Evolutionary conservation across 2,113 vertebrate genomes (phyloP).

Genomic region (Chloebia gouldiae): DNA sequence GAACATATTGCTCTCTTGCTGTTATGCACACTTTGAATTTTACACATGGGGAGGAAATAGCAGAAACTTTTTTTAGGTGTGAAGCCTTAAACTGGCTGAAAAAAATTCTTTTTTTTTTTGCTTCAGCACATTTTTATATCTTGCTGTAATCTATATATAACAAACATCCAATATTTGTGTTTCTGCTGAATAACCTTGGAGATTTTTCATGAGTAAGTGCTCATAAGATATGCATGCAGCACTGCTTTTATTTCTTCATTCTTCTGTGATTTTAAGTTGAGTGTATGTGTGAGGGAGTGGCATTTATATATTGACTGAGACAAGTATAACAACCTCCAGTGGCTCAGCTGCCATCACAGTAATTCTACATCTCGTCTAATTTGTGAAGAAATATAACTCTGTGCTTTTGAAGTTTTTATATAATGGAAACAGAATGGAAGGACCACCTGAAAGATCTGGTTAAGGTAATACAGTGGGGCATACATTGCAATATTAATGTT

Average conservation of each 20-base stretch:
- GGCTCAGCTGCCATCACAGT: conserved; percentile 38
- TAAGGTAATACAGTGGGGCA: background rate
- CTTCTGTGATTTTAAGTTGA: background rate
- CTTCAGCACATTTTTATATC: background rate
- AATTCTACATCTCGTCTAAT: conserved; percentile 62
- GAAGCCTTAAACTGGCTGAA: background rate
- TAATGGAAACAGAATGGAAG: conserved; percentile 20
- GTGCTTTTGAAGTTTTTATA: conserved; percentile 47
- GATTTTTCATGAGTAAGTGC: background rate
- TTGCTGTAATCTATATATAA: background rate
- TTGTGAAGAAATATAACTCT: conserved; percentile 52
- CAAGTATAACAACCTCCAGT: conserved; percentile 35
- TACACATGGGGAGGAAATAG: background rate
- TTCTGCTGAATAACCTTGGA: background rate
- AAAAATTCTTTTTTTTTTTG: background rate
- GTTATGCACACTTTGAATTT: background rate
- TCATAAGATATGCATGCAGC: background rate
- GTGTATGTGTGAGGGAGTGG: background rate
- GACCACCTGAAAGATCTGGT: background rate
- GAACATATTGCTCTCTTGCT: background rate
- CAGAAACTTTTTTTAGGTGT: background rate
- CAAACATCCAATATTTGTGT: background rate
- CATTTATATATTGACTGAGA: conserved; percentile 48
- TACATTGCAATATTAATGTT: background rate
- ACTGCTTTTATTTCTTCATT: background rate